phyloP scores from a whole-genome alignment of 1,140 invertebrate genomes.

The Drosophila quadrilineata region DNA sequence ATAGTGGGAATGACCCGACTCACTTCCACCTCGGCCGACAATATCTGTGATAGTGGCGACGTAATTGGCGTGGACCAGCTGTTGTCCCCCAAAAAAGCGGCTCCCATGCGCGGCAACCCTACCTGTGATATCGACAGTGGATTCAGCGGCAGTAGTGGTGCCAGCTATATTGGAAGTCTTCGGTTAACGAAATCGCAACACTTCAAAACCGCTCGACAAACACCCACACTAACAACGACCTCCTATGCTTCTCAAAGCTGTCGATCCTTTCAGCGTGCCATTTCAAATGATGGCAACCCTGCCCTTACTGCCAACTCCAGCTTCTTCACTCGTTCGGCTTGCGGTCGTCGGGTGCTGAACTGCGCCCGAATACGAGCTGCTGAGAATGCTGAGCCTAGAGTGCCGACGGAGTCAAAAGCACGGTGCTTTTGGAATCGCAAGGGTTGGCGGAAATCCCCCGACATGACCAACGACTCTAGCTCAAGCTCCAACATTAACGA shows the following conservation, averaged over 20 bases:
- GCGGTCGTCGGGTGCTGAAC: conserved; percentile 63
- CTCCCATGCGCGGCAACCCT: conserved; percentile 82
- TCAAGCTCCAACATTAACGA: conserved; percentile 86
- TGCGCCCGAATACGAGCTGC: conserved; percentile 72
- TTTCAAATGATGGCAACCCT: conserved; percentile 28
- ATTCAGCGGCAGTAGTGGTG: conserved; percentile 89
- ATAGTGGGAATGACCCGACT: conserved; percentile 50
- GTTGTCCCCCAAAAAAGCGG: conserved; percentile 81
- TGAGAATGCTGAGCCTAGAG: conserved; percentile 71
- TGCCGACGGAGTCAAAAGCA: conserved; percentile 70
- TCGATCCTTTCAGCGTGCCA: conserved; percentile 63
- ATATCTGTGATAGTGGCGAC: conserved; percentile 73
- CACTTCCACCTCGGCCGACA: conserved; percentile 69
- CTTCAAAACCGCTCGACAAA: conserved; percentile 68
- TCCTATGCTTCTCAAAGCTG: conserved; percentile 58
- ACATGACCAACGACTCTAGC: conserved; percentile 85
- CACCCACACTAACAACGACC: conserved; percentile 21
- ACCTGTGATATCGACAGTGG: conserved; percentile 88
- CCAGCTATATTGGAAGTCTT: conserved; percentile 87
- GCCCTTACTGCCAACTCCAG: conserved; percentile 8
- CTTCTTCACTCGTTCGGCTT: conserved; percentile 69
- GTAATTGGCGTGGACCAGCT: conserved; percentile 61
- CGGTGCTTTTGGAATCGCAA: conserved; percentile 87
- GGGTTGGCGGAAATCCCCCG: conserved; percentile 89
- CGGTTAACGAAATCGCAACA: conserved; percentile 82